Evolutionary conservation across 2,888 invertebrate genomes (phyloP).

Genomic region (Zhuqinia jingwanae): DNA sequence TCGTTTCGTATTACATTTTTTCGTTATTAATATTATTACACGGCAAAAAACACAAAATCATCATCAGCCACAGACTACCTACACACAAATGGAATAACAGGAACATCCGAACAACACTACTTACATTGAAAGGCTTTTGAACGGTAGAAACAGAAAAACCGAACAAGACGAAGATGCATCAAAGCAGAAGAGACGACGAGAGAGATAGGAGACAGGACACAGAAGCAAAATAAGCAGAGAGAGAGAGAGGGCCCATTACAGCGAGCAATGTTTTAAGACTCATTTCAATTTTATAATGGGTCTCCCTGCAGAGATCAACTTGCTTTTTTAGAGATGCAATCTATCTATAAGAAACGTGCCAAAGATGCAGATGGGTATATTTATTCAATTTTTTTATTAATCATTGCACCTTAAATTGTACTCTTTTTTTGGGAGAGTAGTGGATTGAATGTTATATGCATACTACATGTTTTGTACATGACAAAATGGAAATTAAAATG

Average conservation of each 20-base stretch:
- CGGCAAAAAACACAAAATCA: not conserved
- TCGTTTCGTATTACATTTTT: slow-evolving; percentile 50
- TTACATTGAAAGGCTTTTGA: too few relatives aligned
- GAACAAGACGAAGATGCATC: slow-evolving; percentile 7
- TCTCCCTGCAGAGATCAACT: slow-evolving; percentile 72
- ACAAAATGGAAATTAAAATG: slow-evolving; percentile 33
- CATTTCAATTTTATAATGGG: slow-evolving; percentile 74
- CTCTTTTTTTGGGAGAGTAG: too few relatives aligned
- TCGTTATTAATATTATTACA: slow-evolving; percentile 34
- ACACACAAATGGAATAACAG: slow-evolving; percentile 15
- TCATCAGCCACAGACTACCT: not conserved
- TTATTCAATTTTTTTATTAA: slow-evolving; percentile 56
- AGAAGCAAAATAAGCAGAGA: slow-evolving; percentile 59
- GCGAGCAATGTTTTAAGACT: slow-evolving; percentile 53
- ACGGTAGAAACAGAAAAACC: not conserved
- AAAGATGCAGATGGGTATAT: slow-evolving; percentile 68
- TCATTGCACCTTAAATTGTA: not conserved
- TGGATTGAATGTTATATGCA: not conserved
- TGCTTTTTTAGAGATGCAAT: slow-evolving; percentile 69
- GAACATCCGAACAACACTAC: slow-evolving; percentile 4
- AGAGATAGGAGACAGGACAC: slow-evolving; percentile 39
- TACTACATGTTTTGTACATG: too few relatives aligned
- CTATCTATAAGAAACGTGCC: slow-evolving; percentile 71
- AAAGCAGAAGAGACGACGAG: not conserved
- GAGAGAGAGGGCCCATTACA: slow-evolving; percentile 50